These are phyloP conservation scores for Chelidonichthys spinosus DNA, from an alignment of 2,797 vertebrate species.

Conservation along the genomic window DNA sequence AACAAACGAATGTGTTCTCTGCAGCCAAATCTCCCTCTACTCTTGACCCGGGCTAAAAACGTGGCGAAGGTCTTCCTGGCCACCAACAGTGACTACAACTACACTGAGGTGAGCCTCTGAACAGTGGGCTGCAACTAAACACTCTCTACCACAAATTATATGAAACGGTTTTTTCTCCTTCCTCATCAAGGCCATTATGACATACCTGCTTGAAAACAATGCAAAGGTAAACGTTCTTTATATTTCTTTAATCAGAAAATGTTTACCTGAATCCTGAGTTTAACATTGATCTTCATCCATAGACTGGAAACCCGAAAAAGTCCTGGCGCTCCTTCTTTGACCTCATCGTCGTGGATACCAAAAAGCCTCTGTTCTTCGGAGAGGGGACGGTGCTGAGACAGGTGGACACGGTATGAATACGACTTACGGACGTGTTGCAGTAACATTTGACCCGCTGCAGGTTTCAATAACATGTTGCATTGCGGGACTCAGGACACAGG, in stretches of 20 bases:
- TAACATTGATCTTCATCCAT: not conserved
- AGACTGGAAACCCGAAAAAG: slow-evolving; percentile 23
- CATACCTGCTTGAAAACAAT: slow-evolving; percentile 84
- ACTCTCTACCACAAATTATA: not conserved
- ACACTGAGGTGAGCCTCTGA: slow-evolving; percentile 83
- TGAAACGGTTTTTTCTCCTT: slow-evolving; percentile 2
- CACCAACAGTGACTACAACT: slow-evolving; percentile 89
- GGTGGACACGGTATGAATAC: slow-evolving; percentile 86
- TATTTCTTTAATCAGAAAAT: not conserved
- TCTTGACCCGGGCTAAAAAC: slow-evolving; percentile 86
- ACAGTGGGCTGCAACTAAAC: not conserved
- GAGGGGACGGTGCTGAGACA: slow-evolving; percentile 89
- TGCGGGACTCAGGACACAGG: slow-evolving; percentile 83
- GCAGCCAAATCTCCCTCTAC: slow-evolving; percentile 82
- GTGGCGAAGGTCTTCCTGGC: slow-evolving; percentile 91
- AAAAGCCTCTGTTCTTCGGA: slow-evolving; percentile 88
- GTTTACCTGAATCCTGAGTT: not conserved
- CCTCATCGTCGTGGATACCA: slow-evolving; percentile 89
- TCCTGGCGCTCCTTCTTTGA: slow-evolving; percentile 88
- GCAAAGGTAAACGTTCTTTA: slow-evolving; percentile 60
- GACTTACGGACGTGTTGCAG: not conserved
- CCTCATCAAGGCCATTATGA: slow-evolving; percentile 87
- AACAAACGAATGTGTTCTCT: not conserved
- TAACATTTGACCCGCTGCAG: not conserved
- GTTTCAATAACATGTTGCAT: not conserved